Evolutionary conservation across 2,888 invertebrate species (phyloP), one percentile per base, ranked within the genome.

Genomic region (Lycophotia porphyrea): DNA sequence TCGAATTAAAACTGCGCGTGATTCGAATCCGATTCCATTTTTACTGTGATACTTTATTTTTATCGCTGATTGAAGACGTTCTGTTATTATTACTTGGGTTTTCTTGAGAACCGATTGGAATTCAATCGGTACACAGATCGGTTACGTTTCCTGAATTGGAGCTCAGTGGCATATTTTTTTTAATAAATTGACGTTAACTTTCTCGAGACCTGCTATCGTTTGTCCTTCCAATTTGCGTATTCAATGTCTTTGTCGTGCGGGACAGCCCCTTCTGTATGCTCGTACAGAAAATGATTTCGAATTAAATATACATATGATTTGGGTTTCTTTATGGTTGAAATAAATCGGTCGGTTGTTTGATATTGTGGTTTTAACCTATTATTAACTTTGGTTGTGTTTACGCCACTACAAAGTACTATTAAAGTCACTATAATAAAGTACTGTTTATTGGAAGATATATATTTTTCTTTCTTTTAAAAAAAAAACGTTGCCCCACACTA

Each of bases 1-100:
- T 91, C 92, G 93, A 95, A 96, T 96, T 96, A 96, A 96, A 96
- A 95, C 84, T 93, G 95, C 92, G 95, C 96, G 96, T 96, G 96
- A 94, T 95, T 91, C 92, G 95, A 95, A 95, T 96, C 80, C 92
- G 89, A 94, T 93, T 93, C 90, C 89, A 87, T 82, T 92, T 93
- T 93, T 91, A 92, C 90, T 91, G 80, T 88, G 91, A 94, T 92
- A 93, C 95, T 95, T 95, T 94, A 93, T 93, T 95, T 95, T 95
- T 95, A 95, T 94, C 90, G 93, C 93, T 95, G 95, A 96, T 95
- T 95, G 94, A 95, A 95, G 95, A 93, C 91, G 89, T 89, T 90
- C 88, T 91, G 90, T 93, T 93, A 93, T 92, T 93, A 92, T 90
- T 89, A 85, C 34, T 49, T 18, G 84, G 85, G 85, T 86, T 90